Conservation (phyloP, 2,113 vertebrate genomes). For the Onychostoma macrolepis region DNA sequence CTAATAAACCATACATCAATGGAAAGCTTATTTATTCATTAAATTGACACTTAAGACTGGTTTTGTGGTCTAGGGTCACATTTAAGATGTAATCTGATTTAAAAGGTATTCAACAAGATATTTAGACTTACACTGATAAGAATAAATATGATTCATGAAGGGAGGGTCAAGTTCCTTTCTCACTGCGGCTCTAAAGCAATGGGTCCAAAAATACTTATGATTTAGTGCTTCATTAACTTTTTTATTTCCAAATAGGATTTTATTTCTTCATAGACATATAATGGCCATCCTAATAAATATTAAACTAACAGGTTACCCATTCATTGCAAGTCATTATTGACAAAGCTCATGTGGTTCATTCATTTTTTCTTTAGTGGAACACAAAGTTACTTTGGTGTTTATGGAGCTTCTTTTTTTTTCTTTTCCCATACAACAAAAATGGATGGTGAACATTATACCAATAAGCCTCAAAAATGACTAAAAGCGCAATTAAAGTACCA, state of each 20-base stretch:
- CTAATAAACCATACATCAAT: no score
- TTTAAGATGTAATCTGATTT: background rate
- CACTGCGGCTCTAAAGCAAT: no score
- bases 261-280: background rate
- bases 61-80: no score
- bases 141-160: constrained; percentile 3
- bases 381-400: background rate
- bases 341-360: background rate
- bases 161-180: constrained; percentile 5
- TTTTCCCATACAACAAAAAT: background rate
- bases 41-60: no score
- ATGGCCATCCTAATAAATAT: background rate
- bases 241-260: background rate
- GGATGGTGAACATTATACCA: background rate
- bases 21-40: no score
- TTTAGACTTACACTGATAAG: background rate
- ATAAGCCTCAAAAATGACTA: no score
- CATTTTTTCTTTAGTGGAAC: background rate
- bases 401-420: background rate
- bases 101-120: background rate
- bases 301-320: background rate
- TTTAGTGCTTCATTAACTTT: background rate
- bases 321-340: background rate
- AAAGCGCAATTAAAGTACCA: no score
- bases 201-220: background rate